Base-by-base conservation (phyloP, 2,113 vertebrate species). In the Passer montanus region DNA sequence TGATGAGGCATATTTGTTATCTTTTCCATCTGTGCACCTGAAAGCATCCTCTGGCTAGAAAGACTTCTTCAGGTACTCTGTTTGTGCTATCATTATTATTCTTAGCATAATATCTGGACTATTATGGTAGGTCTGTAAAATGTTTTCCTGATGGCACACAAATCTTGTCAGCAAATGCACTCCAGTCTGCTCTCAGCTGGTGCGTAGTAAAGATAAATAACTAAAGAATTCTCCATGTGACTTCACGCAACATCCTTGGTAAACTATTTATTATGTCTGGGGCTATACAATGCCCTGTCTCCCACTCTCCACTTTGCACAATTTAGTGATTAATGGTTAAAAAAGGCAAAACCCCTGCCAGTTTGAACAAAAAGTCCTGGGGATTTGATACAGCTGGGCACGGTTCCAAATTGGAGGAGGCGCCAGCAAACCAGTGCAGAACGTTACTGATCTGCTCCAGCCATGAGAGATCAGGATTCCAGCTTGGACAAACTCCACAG, bases 321-420 rank as follows among this genome's bases (percentile, higher is more conserved):
- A 78, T 69, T 94, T 76, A 72, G 58, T 96, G 96, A 97, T 95
- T 94, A 94, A 96, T 89, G 69, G 53, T 88, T 90, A 84, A 95
- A 96, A 90, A 92, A 82, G 62, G 82, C 82, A 86, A 94, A 95
- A 82, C 21, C 53, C 73, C 68, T 3, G 50, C 92, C 89, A 94
- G 69, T 78, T 94, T 87, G 96, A 96, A 97, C 96, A 96, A 97
- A 96, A 70, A 87, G 89, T 97, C 88, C 96, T 94, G 87, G 62
- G 86, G 92, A 93, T 79, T 95, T 3, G 41, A 77, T 94, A 93
- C 49, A 89, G 69, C 90, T 80, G 74, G 94, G 93, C 93, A 82
- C 0, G 0, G 66, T 60, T 95, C 89, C 95, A 96, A 77, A 94
- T 90, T 26, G 7, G 11, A 94, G 87, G 73, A 89, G 88, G 84